Conservation (phyloP, 92 coral and sea anemone genomes). For the Porites cylindrica region DNA sequence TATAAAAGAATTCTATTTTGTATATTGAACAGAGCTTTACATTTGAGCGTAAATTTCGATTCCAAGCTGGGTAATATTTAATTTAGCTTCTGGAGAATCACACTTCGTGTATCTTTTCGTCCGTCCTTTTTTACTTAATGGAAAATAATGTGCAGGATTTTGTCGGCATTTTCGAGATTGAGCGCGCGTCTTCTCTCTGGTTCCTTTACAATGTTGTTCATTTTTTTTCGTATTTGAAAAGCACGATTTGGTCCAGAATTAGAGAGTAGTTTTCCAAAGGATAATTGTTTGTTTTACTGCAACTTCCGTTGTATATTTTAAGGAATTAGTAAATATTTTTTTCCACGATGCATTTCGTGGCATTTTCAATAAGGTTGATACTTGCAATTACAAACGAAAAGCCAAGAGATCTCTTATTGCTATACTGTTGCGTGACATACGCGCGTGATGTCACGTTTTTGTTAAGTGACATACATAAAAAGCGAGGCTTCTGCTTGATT, state of each 20-base stretch:
- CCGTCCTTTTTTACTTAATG: background rate
- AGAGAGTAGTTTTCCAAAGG: too few relatives aligned
- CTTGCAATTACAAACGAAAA: background rate
- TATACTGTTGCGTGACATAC: background rate
- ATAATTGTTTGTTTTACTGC: too few relatives aligned
- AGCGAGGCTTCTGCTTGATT: background rate
- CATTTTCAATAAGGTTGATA: background rate
- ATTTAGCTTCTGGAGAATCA: constrained; percentile 5
- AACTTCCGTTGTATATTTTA: background rate
- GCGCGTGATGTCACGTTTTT: background rate
- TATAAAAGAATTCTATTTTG: constrained; percentile 52
- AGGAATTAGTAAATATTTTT: background rate
- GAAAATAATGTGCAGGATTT: background rate
- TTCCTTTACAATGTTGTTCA: too few relatives aligned
- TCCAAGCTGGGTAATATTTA: constrained; percentile 40
- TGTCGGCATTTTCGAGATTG: too few relatives aligned
- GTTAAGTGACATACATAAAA: background rate
- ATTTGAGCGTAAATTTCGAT: constrained; percentile 37
- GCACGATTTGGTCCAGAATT: too few relatives aligned
- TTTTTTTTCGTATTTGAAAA: too few relatives aligned
- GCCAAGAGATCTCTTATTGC: background rate
- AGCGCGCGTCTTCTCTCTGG: too few relatives aligned
- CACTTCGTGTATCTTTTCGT: background rate
- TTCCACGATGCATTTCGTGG: background rate
- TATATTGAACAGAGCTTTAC: constrained; percentile 56